Base-by-base conservation (phyloP, 2,797 vertebrate species). In the Neoniphon sammara region DNA sequence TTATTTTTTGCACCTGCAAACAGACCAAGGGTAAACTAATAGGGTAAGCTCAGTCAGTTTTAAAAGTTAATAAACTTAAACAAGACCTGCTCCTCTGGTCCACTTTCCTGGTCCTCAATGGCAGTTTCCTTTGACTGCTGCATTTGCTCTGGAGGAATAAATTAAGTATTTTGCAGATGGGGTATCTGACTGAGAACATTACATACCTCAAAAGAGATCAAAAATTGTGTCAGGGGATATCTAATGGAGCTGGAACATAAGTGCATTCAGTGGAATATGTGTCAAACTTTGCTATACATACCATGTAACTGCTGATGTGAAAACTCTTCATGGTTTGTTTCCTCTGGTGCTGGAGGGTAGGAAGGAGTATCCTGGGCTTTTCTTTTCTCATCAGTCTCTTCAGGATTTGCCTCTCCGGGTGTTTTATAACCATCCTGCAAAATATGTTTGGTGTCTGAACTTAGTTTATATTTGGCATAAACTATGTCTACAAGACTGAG, bases 91-190 rank as follows among this genome's bases (percentile, higher is more conserved):
- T 87, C 57, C 53, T 84, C 64, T 70, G 70, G 55, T 53, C 23
- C 59, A 15, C 34, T 70, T 62, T 76, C 74, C 44, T 67, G 47
- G 39, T 88, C 69, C 36, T 78, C 65, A 42, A 2, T n/a, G 2
- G 75, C 25, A 14, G 80, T 77, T 39, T 78, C 71, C 64, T 73
- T 81, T 56, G 67, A 49, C 18, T 15, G 59, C 53, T 47, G 55
- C 67, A 10, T 70, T 84, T 71, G 70, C 27, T 88, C 91, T 93
- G 58, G 63, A 79, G 11, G 80, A 66, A 78, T 2, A 83, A 67
- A 68, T 4, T 10, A 17, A 42, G 14, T 20, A 61, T 12, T 52
- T 5, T 36, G 7, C 3, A 53, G 0, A 49, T 44, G 1, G 6
- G 1, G 10, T 64, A 5, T 21, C 25, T 21, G 25, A 8, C 25